Evolutionary conservation across 2,888 invertebrate species (phyloP).

Genomic region (Nephrotoma guestfalica): DNA sequence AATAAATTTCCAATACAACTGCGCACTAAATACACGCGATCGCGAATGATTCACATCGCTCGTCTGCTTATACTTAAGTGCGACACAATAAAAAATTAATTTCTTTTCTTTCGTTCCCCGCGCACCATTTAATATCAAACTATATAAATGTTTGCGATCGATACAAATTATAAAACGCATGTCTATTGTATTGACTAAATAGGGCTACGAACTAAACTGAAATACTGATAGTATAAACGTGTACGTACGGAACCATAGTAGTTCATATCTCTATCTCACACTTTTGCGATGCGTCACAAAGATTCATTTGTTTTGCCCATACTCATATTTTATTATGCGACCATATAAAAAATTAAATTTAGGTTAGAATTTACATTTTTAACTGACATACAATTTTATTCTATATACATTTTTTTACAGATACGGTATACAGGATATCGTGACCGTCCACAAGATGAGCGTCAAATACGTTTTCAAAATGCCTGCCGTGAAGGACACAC

Average conservation of each 20-base stretch:
- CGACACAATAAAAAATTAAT: not conserved
- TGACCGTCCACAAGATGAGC: slow-evolving; percentile 83
- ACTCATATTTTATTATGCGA: not conserved
- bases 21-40: not conserved
- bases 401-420: slow-evolving; percentile 33
- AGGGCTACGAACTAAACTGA: not conserved
- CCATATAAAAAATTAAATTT: not conserved
- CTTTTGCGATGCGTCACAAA: not conserved
- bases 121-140: not conserved
- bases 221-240: not conserved
- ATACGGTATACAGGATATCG: slow-evolving; percentile 89
- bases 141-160: not conserved
- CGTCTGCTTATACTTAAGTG: not conserved
- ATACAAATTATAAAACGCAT: not conserved
- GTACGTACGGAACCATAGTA: not conserved
- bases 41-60: not conserved
- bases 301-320: not conserved
- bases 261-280: not conserved
- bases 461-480: slow-evolving; percentile 84
- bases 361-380: not conserved
- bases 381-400: not conserved
- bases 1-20: not conserved
- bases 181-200: not conserved
- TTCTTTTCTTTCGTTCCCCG: not conserved
- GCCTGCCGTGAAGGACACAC: slow-evolving; percentile 93